Evolutionary conservation across 2,797 vertebrate species (phyloP), one percentile per base, ranked within the genome.

Genomic region (Ciconia nigra): DNA sequence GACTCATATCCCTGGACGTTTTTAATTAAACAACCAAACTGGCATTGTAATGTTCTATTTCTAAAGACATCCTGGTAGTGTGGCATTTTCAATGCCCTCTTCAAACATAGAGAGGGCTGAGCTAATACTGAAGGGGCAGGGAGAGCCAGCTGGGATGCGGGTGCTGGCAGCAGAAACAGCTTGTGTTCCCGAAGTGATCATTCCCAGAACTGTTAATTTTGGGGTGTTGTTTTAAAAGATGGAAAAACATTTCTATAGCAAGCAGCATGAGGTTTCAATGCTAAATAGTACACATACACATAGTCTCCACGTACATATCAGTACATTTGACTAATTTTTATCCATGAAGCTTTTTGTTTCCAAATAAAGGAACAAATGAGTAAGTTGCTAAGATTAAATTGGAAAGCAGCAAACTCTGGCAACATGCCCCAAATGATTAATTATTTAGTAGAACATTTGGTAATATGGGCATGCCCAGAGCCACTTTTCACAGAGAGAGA

Each of bases 381-480:
- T 81, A 90, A 87, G 3, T 93, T 71, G 52, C 78, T 76, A 76
- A 63, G 73, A 86, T 77, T 67, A 57, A 91, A 89, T 44, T 80
- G 52, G 44, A 90, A 92, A 83, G 86, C 63, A 57, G 61, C 37
- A 83, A 95, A 87, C 41, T 77, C 83, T 86, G 71, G 67, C 86
- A 93, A 72, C 24, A 2, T 70, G 66, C 29, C 70, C 24, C 63
- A 54, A 51, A 9, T 73, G 81, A 80, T 96, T 76, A 91, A 94
- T 95, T 94, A 87, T 90, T 93, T 63, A 92, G 55, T 46, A 89
- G 90, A 90, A 93, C 66, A 74, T 55, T 93, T 87, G 86, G 83
- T 89, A 92, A 80, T 70, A 28, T 15, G 41, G 82, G 25, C 74
- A 74, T 91, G 89, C 87, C 89, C 52, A 70, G 57, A 87, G 95